Evolutionary conservation across 2,888 invertebrate genomes (phyloP).

Genomic region (Eupithecia exiguata): DNA sequence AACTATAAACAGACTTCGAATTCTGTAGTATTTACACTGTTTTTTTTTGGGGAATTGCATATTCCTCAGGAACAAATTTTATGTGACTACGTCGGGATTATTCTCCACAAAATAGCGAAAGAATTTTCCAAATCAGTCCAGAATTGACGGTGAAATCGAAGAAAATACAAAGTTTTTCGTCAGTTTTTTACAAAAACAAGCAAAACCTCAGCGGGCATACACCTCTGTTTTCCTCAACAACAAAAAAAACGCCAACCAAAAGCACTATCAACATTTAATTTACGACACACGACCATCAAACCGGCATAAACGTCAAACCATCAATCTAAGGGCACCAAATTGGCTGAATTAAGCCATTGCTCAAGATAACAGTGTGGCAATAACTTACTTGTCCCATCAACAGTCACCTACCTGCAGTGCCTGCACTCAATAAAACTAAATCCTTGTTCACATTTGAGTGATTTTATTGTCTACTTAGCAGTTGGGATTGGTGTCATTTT

Average conservation of each 20-base stretch:
- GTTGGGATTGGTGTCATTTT: background rate
- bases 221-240: constrained; percentile 6
- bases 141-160: no score
- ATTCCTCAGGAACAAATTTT: no score
- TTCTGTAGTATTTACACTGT: no score
- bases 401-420: constrained; percentile 46
- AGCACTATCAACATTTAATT: constrained; percentile 34
- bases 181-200: no score
- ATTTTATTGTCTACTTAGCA: constrained; percentile 2
- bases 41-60: no score
- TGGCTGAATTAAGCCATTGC: constrained; percentile 64
- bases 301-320: constrained; percentile 54
- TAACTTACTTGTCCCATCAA: constrained; percentile 48
- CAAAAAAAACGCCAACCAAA: constrained; percentile 22
- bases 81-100: no score
- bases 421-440: constrained; percentile 34
- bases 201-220: background rate
- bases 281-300: constrained; percentile 31
- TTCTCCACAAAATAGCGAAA: no score
- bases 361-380: constrained; percentile 50
- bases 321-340: constrained; percentile 58
- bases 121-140: no score
- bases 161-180: no score
- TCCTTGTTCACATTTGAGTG: constrained; percentile 17
- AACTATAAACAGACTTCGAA: no score